Percentiles rank a stretch among this genome's conserved stretches.
Evolutionary conservation across 2,113 vertebrate species (phyloP).

Genomic region (Eretmochelys imbricata): DNA sequence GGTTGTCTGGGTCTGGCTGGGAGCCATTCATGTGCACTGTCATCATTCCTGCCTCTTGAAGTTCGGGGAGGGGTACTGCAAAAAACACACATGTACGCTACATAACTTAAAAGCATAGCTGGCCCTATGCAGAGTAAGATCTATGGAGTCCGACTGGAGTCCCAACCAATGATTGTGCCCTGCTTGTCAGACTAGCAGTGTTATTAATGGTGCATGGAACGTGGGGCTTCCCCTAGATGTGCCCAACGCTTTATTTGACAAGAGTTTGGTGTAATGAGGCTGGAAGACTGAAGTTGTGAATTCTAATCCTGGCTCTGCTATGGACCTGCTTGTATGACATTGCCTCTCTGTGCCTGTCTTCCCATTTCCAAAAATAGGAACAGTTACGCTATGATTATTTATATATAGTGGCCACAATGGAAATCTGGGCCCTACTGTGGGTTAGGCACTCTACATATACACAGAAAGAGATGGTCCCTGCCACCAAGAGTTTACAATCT

Average conservation of each 20-base stretch:
- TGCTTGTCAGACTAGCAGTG: fast-evolving
- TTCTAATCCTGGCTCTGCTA: not conserved
- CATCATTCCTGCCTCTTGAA: not conserved
- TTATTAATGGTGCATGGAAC: not conserved
- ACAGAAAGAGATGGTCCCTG: not conserved
- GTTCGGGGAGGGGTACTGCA: not conserved
- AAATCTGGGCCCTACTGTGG: not conserved
- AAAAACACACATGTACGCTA: not conserved
- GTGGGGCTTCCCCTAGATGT: too few species aligned
- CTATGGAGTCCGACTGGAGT: fast-evolving
- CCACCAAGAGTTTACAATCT: not conserved
- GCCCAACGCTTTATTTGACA: not conserved
- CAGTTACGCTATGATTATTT: not conserved
- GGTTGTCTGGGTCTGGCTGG: not conserved
- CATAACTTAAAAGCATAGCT: fast-evolving
- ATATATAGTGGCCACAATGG: not conserved
- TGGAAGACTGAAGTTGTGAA: too few species aligned
- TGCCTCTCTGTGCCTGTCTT: not conserved
- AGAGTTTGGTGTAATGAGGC: too few species aligned
- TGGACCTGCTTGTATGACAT: not conserved
- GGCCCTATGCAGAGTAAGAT: not conserved
- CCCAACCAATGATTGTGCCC: not conserved
- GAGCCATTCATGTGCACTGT: not conserved
- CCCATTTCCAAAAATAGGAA: too few species aligned
- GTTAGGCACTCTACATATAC: not conserved